Percentiles rank a stretch among this genome's conserved stretches.
These are phyloP conservation scores for Sesamia inferens DNA, from an alignment of 2,888 invertebrate genomes.

Conservation along the genomic window DNA sequence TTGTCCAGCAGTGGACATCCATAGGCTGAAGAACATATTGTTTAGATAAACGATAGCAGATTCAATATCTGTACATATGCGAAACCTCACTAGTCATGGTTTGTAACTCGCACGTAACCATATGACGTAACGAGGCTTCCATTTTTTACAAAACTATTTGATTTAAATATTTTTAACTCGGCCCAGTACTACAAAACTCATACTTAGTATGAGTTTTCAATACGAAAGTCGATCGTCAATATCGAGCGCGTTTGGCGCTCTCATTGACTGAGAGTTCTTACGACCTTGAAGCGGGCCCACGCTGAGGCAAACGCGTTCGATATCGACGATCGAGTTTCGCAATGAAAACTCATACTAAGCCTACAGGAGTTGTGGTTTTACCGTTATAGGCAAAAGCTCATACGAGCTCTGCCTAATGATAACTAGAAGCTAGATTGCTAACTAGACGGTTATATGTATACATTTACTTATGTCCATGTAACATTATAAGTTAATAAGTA, in stretches of 20 bases:
- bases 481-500: conserved; percentile 6
- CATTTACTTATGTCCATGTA: conserved; percentile 3
- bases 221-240: too few relatives aligned
- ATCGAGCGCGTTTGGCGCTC: too few relatives aligned
- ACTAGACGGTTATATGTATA: conserved; percentile 8
- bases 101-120: conserved; percentile 18
- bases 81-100: conserved; percentile 22
- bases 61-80: conserved; percentile 10
- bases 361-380: conserved; percentile 13
- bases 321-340: too few relatives aligned
- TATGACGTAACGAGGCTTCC: conserved; percentile 8
- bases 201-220: too few relatives aligned
- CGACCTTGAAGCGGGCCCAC: too few relatives aligned
- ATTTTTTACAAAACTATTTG: conserved; percentile 17
- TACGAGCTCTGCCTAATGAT: neutral
- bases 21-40: too few relatives aligned
- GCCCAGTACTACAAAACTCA: too few relatives aligned
- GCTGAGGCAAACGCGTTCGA: too few relatives aligned
- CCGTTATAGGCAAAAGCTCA: conserved; percentile 2
- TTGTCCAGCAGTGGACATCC: too few relatives aligned
- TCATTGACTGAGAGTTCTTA: too few relatives aligned
- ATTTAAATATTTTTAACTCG: neutral
- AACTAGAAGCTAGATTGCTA: neutral
- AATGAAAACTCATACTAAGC: too few relatives aligned
- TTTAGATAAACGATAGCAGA: neutral